Evolutionary conservation across 2,113 vertebrate species (phyloP).

Genomic region (Ceyx melanurus): DNA sequence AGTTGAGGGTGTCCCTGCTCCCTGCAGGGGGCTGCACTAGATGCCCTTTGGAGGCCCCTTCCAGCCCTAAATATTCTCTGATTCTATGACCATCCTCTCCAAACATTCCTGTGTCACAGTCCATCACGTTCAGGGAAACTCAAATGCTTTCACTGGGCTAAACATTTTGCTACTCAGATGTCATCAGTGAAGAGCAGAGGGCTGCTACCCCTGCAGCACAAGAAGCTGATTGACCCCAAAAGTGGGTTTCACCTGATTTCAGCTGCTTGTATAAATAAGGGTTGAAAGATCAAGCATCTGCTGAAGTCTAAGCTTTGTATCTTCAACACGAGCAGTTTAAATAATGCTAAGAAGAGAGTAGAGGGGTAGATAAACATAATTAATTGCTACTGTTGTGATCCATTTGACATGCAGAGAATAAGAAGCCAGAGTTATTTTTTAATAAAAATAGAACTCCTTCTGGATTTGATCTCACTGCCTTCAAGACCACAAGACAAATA

Average conservation of each 20-base stretch:
- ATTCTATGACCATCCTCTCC: not conserved
- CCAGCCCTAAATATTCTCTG: no score
- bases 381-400: conserved; percentile 57
- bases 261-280: not conserved
- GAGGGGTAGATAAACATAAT: conserved; percentile 49
- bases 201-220: not conserved
- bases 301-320: not conserved
- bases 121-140: not conserved
- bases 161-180: not conserved
- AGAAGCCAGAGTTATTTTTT: conserved; percentile 50
- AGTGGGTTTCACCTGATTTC: not conserved
- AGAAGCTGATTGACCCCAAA: not conserved
- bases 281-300: not conserved
- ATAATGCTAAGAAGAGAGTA: not conserved
- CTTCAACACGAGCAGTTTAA: conserved; percentile 5
- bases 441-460: conserved; percentile 58
- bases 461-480: conserved; percentile 49
- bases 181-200: not conserved
- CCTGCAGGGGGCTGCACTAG: no score
- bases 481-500: conserved; percentile 48
- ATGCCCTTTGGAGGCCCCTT: no score
- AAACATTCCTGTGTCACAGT: accelerated
- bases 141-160: not conserved
- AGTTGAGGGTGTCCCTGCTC: no score
- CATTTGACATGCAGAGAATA: conserved; percentile 31